Conservation (phyloP, 1,140 invertebrate species). For the Frieseomelitta varia region DNA sequence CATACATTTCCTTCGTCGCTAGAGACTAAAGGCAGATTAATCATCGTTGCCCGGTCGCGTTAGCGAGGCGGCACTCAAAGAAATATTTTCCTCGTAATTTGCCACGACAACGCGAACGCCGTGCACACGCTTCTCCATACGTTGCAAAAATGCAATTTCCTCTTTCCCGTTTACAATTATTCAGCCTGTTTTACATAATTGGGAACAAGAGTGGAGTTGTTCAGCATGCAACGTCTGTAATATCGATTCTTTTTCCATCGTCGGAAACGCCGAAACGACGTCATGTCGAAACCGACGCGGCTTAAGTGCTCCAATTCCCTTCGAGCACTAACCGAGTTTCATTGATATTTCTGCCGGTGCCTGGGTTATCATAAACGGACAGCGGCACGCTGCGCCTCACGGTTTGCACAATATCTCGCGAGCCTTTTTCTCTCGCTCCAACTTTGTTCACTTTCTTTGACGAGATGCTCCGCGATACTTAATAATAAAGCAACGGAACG, state of each 20-base stretch:
- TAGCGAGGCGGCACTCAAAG: background rate
- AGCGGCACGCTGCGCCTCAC: background rate
- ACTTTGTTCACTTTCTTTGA: conserved; percentile 25
- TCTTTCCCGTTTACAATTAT: background rate
- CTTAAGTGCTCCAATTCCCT: conserved; percentile 23
- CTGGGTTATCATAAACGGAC: conserved; percentile 23
- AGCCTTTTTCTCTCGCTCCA: background rate
- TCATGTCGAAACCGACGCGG: background rate
- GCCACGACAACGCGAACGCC: background rate
- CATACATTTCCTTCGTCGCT: too few relatives aligned
- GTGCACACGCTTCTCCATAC: background rate
- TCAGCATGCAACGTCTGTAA: background rate
- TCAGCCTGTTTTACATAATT: conserved; percentile 25
- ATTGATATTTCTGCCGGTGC: background rate
- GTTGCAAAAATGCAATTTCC: conserved; percentile 19
- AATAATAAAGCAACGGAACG: conserved; percentile 7
- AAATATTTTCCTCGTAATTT: background rate
- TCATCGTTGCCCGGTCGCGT: background rate
- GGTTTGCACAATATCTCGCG: conserved; percentile 27
- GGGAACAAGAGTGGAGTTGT: conserved; percentile 14
- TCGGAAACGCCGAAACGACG: background rate
- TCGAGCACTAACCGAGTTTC: background rate
- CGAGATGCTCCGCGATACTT: conserved; percentile 6
- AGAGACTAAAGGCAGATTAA: background rate
- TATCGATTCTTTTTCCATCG: conserved; percentile 19